Conservation (phyloP, 2,113 vertebrate genomes). For the Amphiprion ocellaris region DNA sequence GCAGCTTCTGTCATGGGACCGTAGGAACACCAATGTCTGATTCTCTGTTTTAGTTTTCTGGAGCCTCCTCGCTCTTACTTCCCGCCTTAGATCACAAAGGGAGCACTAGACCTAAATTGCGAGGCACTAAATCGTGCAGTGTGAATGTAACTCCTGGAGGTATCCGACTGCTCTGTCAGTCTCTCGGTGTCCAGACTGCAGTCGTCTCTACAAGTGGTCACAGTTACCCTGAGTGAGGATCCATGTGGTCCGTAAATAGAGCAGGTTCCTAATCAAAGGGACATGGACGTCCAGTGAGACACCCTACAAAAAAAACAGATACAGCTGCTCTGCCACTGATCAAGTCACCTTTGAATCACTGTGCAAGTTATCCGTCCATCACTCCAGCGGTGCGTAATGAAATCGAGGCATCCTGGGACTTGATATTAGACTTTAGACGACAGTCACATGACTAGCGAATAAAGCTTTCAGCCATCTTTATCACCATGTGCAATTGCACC, state of each 20-base stretch:
- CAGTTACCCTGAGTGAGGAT: no score
- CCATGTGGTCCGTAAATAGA: conserved; percentile 11
- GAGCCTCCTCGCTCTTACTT: background rate
- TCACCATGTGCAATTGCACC: no score
- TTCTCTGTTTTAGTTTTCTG: conserved; percentile 9
- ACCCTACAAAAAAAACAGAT: no score
- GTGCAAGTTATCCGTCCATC: background rate
- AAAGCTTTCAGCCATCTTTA: background rate
- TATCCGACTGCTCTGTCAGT: no score
- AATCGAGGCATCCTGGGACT: background rate
- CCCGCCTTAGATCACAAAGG: no score
- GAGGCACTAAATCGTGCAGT: no score
- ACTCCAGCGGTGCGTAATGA: background rate
- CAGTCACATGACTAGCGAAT: background rate
- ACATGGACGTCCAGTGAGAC: conserved; percentile 10
- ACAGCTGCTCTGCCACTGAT: background rate
- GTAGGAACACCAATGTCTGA: conserved; percentile 23
- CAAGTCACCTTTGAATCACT: background rate
- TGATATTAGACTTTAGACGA: no score
- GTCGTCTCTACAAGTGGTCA: no score
- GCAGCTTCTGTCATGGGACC: background rate
- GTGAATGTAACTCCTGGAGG: no score
- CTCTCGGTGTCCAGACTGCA: no score
- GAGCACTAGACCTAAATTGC: no score
- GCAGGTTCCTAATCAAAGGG: conserved; percentile 39